Evolutionary conservation across 1,140 invertebrate species (phyloP), one percentile per base, ranked within the genome.

Genomic region (Lepidostoma basale): DNA sequence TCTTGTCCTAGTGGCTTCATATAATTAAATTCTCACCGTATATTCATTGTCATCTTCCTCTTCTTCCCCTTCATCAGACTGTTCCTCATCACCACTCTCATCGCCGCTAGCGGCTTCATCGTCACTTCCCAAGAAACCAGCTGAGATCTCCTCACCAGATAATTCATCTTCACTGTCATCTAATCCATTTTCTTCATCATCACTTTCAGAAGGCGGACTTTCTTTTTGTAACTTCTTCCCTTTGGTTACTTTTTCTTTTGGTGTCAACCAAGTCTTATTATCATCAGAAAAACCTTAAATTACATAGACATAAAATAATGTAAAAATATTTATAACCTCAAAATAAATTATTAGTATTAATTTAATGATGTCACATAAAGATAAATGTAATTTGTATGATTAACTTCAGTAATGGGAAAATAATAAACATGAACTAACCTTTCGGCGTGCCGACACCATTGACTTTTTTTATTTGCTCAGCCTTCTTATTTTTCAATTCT

Each of bases 261-360:
- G 36, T 49, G 36, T 90, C 45, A 91, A 75, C 89, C 89, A 91
- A 47, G 80, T 76, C 45, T 86, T 85, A 74, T 91, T 91, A 28
- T 90, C 87, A 84, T 91, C 89, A 56, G 87, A 85, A 69, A 85
- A 90, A 18, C 86, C 88, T 81, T 73, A 64, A 20, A 62, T 56
- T 56, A 10, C 22, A 23, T 18, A 9, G 2, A 3, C 10, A 14
- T 45, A 45, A 45, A 18, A 45, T 3, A n/a, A 45, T 45, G 2
- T 45, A 9, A 18, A 18, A 45, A 9, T 2, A 45, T 45, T 45
- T 2, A 9, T 45, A 45, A 45, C n/a, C n/a, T n/a, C n/a, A n/a
- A n/a, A n/a, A n/a, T n/a, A n/a, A n/a, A n/a, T n/a, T n/a, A n/a
- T n/a, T n/a, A n/a, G n/a, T n/a, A n/a, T n/a, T n/a, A n/a, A n/a